Evolutionary conservation across 2,888 invertebrate genomes (phyloP).

Genomic region (Lycocerus yunnanus): DNA sequence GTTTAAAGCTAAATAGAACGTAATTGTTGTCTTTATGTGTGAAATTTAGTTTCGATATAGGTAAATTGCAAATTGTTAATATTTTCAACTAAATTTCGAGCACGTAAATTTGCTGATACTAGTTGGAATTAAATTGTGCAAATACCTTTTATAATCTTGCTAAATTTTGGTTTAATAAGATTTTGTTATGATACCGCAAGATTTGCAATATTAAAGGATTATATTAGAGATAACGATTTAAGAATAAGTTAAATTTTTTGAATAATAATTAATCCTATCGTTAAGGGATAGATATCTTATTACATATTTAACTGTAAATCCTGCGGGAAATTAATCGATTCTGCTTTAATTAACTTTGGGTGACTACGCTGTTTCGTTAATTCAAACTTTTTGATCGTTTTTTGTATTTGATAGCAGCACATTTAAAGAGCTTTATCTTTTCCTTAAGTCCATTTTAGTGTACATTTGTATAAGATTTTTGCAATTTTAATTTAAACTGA

Average conservation of each 20-base stretch:
- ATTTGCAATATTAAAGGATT: background rate
- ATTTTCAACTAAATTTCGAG: background rate
- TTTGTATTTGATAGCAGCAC: constrained; percentile 12
- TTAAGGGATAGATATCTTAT: constrained; percentile 25
- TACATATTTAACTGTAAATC: constrained; percentile 35
- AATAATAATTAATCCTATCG: constrained; percentile 11
- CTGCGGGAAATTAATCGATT: constrained; percentile 38
- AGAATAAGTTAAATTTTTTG: background rate
- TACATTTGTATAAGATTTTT: background rate
- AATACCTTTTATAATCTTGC: background rate
- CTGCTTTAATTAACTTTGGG: constrained; percentile 36
- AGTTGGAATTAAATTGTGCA: background rate
- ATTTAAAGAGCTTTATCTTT: constrained; percentile 7
- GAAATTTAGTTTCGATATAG: background rate
- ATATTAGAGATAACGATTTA: background rate
- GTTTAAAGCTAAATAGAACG: background rate
- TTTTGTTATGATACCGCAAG: background rate
- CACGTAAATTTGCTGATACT: background rate
- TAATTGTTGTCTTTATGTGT: background rate
- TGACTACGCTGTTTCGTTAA: constrained; percentile 34
- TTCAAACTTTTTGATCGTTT: constrained; percentile 32
- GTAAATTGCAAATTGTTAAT: background rate
- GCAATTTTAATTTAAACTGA: background rate
- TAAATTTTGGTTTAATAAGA: background rate
- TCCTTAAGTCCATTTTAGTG: constrained; percentile 12